Conservation (phyloP, 2,113 vertebrate species). For the Rhinoderma darwinii region DNA sequence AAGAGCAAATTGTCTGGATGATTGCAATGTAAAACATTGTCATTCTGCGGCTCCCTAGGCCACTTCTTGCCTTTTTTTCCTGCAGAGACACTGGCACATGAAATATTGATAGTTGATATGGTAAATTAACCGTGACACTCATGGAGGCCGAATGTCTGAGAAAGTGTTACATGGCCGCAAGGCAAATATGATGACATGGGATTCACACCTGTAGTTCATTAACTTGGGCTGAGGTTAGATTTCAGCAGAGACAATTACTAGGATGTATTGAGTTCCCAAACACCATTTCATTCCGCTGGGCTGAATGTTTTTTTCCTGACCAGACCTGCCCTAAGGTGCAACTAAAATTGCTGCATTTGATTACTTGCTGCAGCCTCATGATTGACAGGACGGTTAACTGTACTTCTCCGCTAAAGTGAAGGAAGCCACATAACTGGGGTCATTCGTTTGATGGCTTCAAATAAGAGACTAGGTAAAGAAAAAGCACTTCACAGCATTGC, state of each 20-base stretch:
- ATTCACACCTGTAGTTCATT: conserved; percentile 64
- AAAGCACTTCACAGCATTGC: conserved; percentile 13
- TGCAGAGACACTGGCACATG: conserved; percentile 9
- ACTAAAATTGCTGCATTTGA: neutral
- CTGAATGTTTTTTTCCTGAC: conserved; percentile 57
- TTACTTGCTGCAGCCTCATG: conserved; percentile 45
- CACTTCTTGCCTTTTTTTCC: conserved; percentile 17
- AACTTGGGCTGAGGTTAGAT: conserved; percentile 60
- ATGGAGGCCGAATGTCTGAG: conserved; percentile 63
- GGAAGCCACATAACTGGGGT: neutral
- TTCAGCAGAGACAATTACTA: conserved; percentile 65
- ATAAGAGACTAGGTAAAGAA: conserved; percentile 4
- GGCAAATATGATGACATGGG: conserved; percentile 64
- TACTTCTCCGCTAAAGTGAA: conserved; percentile 55
- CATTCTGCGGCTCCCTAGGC: neutral
- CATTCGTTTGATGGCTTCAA: conserved; percentile 31
- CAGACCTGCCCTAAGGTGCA: conserved; percentile 41
- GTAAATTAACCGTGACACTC: conserved; percentile 62
- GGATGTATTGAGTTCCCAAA: conserved; percentile 58
- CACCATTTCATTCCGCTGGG: conserved; percentile 6
- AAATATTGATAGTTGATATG: conserved; percentile 61
- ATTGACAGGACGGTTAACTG: conserved; percentile 47
- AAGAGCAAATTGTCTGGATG: conserved; percentile 52
- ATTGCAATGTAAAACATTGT: conserved; percentile 49
- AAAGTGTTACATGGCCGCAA: conserved; percentile 62